Percentiles rank a stretch among this genome's conserved stretches.
Evolutionary conservation across 2,797 vertebrate species (phyloP).

Genomic region (Jordanella pulchra): DNA sequence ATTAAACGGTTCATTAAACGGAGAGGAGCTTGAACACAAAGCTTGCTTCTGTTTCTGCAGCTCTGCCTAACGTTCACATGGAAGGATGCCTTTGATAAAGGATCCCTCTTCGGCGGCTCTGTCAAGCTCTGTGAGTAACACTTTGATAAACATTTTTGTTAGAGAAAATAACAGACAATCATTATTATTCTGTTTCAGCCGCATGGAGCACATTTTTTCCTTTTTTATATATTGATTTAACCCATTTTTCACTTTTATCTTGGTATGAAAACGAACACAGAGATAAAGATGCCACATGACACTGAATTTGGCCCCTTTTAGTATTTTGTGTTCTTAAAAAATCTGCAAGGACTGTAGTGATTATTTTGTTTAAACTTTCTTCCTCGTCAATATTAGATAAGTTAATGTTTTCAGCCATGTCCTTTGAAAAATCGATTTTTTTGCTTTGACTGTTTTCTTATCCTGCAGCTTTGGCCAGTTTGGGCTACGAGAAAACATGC

Average conservation of each 20-base stretch:
- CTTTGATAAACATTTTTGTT: background rate
- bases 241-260: background rate
- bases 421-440: background rate
- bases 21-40: constrained; percentile 32
- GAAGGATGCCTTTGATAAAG: constrained; percentile 99
- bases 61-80: constrained; percentile 97
- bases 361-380: background rate
- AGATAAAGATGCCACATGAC: background rate
- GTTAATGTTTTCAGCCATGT: background rate
- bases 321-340: background rate
- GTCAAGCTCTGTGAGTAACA: constrained; percentile 89
- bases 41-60: constrained; percentile 73
- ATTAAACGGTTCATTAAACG: constrained; percentile 15
- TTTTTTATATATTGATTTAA: background rate
- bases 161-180: background rate
- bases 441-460: constrained; percentile 15
- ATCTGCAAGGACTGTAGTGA: background rate
- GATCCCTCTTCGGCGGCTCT: constrained; percentile 95
- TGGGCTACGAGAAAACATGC: constrained; percentile 98
- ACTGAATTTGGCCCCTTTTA: background rate
- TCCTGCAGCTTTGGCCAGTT: constrained; percentile 88
- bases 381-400: constrained; percentile 3
- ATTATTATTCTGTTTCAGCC: background rate
- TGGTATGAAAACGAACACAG: constrained; percentile 1
- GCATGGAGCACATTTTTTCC: constrained; percentile 10